Evolutionary conservation across 2,797 vertebrate species (phyloP).

Genomic region (Hemibagrus guttatus): DNA sequence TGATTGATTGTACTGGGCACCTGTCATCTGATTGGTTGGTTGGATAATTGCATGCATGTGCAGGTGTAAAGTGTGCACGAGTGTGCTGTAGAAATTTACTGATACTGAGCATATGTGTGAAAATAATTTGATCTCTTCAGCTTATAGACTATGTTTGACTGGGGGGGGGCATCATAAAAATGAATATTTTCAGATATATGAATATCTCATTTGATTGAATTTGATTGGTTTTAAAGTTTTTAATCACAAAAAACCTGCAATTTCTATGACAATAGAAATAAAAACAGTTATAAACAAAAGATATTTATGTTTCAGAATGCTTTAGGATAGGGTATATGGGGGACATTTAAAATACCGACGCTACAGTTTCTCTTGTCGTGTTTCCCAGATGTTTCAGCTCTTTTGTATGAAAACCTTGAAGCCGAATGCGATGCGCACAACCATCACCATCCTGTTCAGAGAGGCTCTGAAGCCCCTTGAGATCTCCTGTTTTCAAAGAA

Average conservation of each 20-base stretch:
- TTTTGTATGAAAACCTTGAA: slow-evolving; percentile 23
- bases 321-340: not conserved
- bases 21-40: not conserved
- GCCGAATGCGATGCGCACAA: slow-evolving; percentile 10
- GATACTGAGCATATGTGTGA: not conserved
- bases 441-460: not conserved
- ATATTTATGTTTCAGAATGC: not conserved
- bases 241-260: no score
- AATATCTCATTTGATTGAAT: no score
- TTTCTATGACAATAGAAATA: no score
- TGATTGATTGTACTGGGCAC: not conserved
- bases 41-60: not conserved
- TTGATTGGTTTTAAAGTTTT: no score
- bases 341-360: not conserved
- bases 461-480: slow-evolving; percentile 67
- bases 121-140: not conserved
- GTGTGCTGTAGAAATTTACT: no score
- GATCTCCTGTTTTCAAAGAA: slow-evolving; percentile 82
- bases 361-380: not conserved
- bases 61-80: no score
- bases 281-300: no score
- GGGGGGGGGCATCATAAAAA: not conserved
- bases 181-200: no score
- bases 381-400: slow-evolving; percentile 20
- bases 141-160: not conserved